Conservation (phyloP, 2,113 vertebrate species). For the Psephotus haematonotus region DNA sequence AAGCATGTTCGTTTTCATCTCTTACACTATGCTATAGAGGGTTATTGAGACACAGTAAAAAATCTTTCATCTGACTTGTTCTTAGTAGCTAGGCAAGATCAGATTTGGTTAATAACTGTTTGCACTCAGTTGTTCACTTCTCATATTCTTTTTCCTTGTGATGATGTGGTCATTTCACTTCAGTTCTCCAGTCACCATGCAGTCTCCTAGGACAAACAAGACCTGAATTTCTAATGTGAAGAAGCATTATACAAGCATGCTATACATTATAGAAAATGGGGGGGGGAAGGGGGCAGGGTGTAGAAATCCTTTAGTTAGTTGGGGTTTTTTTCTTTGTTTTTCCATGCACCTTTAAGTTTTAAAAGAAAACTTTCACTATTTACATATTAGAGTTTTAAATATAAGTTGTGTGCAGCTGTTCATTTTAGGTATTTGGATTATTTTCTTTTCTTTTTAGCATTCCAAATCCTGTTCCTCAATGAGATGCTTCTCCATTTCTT, state of each 20-base stretch:
- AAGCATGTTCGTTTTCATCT: background rate
- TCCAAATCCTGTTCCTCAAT: background rate
- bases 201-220: background rate
- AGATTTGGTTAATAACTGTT: background rate
- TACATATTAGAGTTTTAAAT: background rate
- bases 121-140: background rate
- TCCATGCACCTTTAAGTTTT: background rate
- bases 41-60: background rate
- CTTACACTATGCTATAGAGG: background rate
- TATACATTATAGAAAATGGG: background rate
- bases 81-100: background rate
- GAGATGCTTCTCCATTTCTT: slow-evolving; percentile 35
- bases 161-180: slow-evolving; percentile 16
- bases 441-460: background rate
- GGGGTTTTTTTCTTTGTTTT: background rate
- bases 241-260: background rate
- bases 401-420: rapidly evolving
- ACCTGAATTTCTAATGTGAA: background rate
- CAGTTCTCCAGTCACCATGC: background rate
- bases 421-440: background rate
- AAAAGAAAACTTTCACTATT: background rate
- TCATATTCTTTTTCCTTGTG: background rate
- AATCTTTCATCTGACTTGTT: background rate
- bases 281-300: no score
- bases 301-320: rapidly evolving